Conservation (phyloP, 2,797 vertebrate species). For the Acanthurus leucopareius region DNA sequence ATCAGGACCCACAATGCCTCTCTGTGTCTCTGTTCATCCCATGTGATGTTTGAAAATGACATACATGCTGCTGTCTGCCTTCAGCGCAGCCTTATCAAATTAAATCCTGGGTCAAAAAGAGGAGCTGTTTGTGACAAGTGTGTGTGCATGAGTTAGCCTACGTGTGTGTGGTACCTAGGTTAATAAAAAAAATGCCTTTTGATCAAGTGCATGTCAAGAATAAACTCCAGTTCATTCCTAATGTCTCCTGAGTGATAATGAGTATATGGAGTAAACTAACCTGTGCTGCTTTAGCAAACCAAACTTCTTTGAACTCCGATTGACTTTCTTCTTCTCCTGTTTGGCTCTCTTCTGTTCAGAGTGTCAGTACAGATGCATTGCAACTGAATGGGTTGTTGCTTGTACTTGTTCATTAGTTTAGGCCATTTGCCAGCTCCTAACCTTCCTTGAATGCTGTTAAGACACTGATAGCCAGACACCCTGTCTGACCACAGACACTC, state of each 20-base stretch:
- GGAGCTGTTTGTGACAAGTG: slow-evolving; percentile 25
- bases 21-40: slow-evolving; percentile 65
- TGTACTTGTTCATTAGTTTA: slow-evolving; percentile 13
- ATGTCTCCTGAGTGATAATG: slow-evolving; percentile 2
- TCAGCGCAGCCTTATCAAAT: slow-evolving; percentile 69
- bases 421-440: slow-evolving; percentile 20
- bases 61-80: slow-evolving; percentile 65
- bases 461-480: slow-evolving; percentile 4
- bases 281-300: background rate
- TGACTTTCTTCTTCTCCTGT: slow-evolving; percentile 3
- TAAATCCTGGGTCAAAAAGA: slow-evolving; percentile 55
- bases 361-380: slow-evolving; percentile 7
- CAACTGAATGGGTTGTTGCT: slow-evolving; percentile 11
- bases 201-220: slow-evolving; percentile 11
- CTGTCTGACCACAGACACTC: slow-evolving; percentile 19
- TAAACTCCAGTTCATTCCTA: slow-evolving; percentile 16
- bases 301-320: slow-evolving; percentile 1
- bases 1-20: slow-evolving; percentile 64
- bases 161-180: background rate
- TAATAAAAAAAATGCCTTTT: slow-evolving; percentile 11
- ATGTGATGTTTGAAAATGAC: slow-evolving; percentile 81
- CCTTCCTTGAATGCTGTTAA: slow-evolving; percentile 9
- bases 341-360: background rate
- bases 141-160: background rate
- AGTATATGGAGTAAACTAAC: background rate